phyloP scores from a whole-genome alignment of 2,888 invertebrate genomes.

The Baccha elongata region DNA sequence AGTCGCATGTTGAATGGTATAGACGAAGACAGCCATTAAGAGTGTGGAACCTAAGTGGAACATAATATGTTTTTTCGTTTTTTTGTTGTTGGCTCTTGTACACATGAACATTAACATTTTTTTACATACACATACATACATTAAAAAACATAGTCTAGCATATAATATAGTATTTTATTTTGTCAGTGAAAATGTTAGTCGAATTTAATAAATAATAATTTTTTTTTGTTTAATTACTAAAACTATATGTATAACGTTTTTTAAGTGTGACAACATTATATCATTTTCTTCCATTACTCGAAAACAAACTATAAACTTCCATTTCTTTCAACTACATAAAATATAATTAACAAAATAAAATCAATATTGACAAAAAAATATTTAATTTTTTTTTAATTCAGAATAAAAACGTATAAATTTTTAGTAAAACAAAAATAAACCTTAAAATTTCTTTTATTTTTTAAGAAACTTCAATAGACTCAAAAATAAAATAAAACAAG shows the following conservation, averaged over 20 bases:
- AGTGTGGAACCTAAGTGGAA: conserved; percentile 45
- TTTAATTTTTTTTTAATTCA: conserved; percentile 18
- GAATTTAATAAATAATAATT: conserved; percentile 59
- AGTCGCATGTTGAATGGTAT: conserved; percentile 75
- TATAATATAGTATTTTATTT: conserved; percentile 36
- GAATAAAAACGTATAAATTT: not conserved
- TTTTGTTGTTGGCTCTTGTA: not conserved
- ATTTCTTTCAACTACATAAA: conserved; percentile 38
- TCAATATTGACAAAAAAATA: conserved; percentile 7
- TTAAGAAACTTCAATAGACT: conserved; percentile 48
- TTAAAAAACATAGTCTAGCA: conserved; percentile 17
- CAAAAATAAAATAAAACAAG: conserved; percentile 31
- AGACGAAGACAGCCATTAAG: conserved; percentile 24
- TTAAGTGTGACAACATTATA: conserved; percentile 45
- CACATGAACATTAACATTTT: conserved; percentile 50
- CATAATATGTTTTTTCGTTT: conserved; percentile 27
- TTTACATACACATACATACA: conserved; percentile 43
- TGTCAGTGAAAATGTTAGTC: conserved; percentile 64
- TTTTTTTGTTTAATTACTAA: not conserved
- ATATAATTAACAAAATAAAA: not conserved
- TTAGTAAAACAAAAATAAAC: conserved; percentile 20
- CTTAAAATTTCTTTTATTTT: conserved; percentile 25
- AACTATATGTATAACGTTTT: conserved; percentile 23
- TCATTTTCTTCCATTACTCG: conserved; percentile 63
- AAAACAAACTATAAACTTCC: conserved; percentile 23